Conservation (phyloP, 53 echinoderm and acorn worm species). For the Paracentrotus lividus region DNA sequence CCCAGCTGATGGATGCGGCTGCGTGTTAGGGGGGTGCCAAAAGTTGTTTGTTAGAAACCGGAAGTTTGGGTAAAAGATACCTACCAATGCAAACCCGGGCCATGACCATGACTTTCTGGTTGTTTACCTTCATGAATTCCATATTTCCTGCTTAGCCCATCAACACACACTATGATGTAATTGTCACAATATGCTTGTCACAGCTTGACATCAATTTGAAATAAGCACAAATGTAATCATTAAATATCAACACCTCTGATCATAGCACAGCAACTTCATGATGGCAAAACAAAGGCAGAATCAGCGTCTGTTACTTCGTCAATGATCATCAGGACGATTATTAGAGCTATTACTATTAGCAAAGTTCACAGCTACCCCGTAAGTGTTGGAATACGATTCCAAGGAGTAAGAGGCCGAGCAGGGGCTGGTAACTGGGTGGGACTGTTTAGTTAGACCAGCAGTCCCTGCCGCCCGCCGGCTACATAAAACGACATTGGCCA, state of each 20-base stretch:
- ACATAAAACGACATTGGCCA: slow-evolving; percentile 25
- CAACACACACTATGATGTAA: not conserved
- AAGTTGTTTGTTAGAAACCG: slow-evolving; percentile 55
- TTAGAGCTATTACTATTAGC: slow-evolving; percentile 43
- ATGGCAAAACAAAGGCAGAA: not conserved
- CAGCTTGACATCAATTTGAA: not conserved
- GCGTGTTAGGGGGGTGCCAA: slow-evolving; percentile 43
- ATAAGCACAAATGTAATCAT: slow-evolving; percentile 12
- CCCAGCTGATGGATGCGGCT: slow-evolving; percentile 59
- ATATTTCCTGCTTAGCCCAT: slow-evolving; percentile 43
- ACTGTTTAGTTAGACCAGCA: not conserved
- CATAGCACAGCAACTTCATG: not conserved
- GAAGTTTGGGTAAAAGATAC: slow-evolving; percentile 48
- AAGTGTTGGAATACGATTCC: slow-evolving; percentile 56
- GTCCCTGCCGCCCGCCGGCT: slow-evolving; percentile 24
- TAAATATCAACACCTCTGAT: not conserved
- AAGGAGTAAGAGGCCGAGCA: slow-evolving; percentile 43
- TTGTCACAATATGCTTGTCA: not conserved
- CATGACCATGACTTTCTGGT: slow-evolving; percentile 72
- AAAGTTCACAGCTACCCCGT: slow-evolving; percentile 23
- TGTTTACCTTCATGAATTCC: slow-evolving; percentile 72
- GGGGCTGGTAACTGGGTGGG: slow-evolving; percentile 54
- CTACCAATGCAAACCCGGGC: slow-evolving; percentile 66
- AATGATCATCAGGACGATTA: slow-evolving; percentile 25
- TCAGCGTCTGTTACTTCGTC: slow-evolving; percentile 36